Percentiles rank a stretch among this genome's conserved stretches.
Conservation (phyloP, 1,140 invertebrate species). For the Drosophila oshimai region DNA sequence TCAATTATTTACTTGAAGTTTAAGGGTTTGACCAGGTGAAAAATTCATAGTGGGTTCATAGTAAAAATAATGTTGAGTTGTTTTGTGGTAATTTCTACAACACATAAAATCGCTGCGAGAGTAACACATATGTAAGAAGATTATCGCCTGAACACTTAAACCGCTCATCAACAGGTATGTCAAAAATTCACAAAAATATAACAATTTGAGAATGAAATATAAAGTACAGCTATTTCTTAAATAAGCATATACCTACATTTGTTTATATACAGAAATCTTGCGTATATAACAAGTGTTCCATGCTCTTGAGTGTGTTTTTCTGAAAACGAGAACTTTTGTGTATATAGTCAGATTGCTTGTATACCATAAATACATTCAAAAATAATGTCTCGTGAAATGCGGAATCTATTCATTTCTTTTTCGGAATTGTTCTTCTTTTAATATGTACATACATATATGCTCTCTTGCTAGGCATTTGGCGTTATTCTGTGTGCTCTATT, state of each 20-base stretch:
- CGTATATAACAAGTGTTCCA: neutral
- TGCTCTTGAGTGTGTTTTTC: slow-evolving; percentile 6
- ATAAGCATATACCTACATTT: no score
- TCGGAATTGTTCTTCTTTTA: slow-evolving; percentile 36
- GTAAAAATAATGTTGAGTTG: no score
- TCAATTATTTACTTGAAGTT: no score
- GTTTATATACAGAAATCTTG: neutral
- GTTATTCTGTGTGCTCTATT: slow-evolving; percentile 25
- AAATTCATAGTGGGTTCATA: no score
- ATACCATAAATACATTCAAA: slow-evolving; percentile 27
- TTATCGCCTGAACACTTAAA: no score
- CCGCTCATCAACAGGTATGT: no score
- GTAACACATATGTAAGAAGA: no score
- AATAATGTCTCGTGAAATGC: slow-evolving; percentile 40
- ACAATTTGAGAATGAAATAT: no score
- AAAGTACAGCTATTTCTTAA: neutral
- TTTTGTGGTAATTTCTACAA: no score
- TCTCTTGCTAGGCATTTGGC: slow-evolving; percentile 29
- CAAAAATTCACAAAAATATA: no score
- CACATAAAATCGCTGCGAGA: no score
- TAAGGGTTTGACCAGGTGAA: no score
- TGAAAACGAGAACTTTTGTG: neutral
- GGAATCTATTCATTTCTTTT: slow-evolving; percentile 24
- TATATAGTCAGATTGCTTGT: slow-evolving; percentile 1
- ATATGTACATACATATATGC: slow-evolving; percentile 18